Percentiles rank a stretch among this genome's conserved stretches.
phyloP scores from a whole-genome alignment of 2,888 invertebrate species.

The Caenorhabditis japonica region DNA sequence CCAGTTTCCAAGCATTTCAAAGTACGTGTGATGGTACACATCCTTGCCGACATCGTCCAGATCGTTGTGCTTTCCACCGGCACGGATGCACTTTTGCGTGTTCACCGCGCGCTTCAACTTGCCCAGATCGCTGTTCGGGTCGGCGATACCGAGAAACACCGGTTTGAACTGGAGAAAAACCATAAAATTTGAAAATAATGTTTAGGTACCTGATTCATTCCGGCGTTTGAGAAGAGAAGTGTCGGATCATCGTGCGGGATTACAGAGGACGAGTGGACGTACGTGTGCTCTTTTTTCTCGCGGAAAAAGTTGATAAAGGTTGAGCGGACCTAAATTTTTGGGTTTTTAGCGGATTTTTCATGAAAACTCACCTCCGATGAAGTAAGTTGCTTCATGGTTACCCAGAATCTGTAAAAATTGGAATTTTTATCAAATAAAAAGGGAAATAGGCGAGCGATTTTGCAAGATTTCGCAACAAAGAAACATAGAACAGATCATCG shows the following conservation, averaged over 20 bases:
- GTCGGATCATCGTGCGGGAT: slow-evolving; percentile 98
- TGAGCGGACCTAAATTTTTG: slow-evolving; percentile 61
- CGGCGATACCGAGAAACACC: slow-evolving; percentile 94
- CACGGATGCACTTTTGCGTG: slow-evolving; percentile 97
- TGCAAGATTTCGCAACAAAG: slow-evolving; percentile 33
- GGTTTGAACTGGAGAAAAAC: slow-evolving; percentile 97
- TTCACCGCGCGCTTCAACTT: slow-evolving; percentile 89
- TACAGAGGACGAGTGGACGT: slow-evolving; percentile 96
- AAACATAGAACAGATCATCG: background rate
- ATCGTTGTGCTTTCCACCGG: slow-evolving; percentile 99
- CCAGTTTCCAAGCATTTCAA: slow-evolving; percentile 99
- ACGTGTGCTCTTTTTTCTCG: slow-evolving; percentile 84
- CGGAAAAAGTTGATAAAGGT: slow-evolving; percentile 73
- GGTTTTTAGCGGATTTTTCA: background rate
- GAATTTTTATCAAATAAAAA: background rate
- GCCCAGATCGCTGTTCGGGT: slow-evolving; percentile 95
- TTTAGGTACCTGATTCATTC: slow-evolving; percentile 99
- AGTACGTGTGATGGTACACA: slow-evolving; percentile 99
- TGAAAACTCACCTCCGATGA: slow-evolving; percentile 56
- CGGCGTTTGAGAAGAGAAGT: slow-evolving; percentile 96
- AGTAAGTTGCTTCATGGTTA: slow-evolving; percentile 51
- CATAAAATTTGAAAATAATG: too few species aligned
- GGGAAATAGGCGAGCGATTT: slow-evolving; percentile 1
- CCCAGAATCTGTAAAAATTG: slow-evolving; percentile 28
- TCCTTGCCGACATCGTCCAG: slow-evolving; percentile 99